Evolutionary conservation across 2,888 invertebrate genomes (phyloP), one percentile per base, ranked within the genome.

Genomic region (Crocallis elinguaria): DNA sequence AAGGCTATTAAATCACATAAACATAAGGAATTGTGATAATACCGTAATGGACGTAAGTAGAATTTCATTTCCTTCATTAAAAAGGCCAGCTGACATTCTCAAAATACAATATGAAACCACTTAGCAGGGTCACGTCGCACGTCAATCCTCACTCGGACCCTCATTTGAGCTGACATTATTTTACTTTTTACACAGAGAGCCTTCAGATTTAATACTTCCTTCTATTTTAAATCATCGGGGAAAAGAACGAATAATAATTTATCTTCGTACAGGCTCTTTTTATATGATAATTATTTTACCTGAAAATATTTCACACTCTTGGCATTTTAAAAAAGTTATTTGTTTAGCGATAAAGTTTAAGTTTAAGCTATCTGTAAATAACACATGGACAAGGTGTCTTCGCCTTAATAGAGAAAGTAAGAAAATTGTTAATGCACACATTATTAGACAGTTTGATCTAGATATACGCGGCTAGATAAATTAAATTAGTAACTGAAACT

Each of bases 61-160:
- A 17, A 29, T 36, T 42, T 37, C 23, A 52, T 55, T 56, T 46
- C 37, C 60, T 64, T 62, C 58, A 67, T 65, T 66, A 68, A 65
- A 66, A 66, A 63, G 48, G 38, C 32, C 19, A 19, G 42, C 38
- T 32, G 50, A 51, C 37, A 19, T 43, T 43, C 51, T 37, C 64
- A 60, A 57, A 64, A 67, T 66, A 51, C 65, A 68, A 69, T 71
- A 64, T 51, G 56, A 69, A 69, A 68, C 65, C 73, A 70, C 74
- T 73, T 73, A 67, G 52, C 44, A 54, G 63, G 66, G 60, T 52
- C 68, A 64, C 70, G 69, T 72, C 68, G 68, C 62, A 56, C 65
- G 70, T 75, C 73, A 73, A 64, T 69, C 68, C 46, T 60, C 48
- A 57, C 52, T 50, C 60, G 32, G 59, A 62, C 60, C 54, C 61